Conservation (phyloP, 2,113 vertebrate genomes). For the Spilogale gracilis region DNA sequence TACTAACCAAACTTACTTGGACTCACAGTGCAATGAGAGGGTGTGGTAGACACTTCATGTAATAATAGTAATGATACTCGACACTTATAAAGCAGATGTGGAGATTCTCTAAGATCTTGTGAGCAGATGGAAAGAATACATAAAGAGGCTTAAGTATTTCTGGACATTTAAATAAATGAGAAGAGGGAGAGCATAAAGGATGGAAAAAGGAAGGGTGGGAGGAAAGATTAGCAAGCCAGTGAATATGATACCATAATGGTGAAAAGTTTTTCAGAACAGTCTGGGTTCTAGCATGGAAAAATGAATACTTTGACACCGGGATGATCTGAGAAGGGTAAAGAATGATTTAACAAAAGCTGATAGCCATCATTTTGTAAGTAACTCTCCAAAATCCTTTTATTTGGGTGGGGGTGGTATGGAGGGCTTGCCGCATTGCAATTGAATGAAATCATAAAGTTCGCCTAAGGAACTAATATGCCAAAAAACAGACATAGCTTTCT, state of each 20-base stretch:
- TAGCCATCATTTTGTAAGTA: neutral
- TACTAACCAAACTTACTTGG: constrained; percentile 11
- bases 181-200: neutral
- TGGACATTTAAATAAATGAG: neutral
- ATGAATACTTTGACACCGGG: neutral
- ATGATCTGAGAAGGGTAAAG: neutral
- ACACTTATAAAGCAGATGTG: constrained; percentile 65
- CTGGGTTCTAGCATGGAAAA: neutral
- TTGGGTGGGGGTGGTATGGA: neutral
- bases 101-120: constrained; percentile 50
- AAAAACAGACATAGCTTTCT: neutral
- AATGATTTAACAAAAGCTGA: neutral
- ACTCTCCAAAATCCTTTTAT: neutral
- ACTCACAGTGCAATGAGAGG: constrained; percentile 17
- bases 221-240: neutral
- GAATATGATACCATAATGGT: rapidly evolving
- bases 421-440: neutral
- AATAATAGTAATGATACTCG: constrained; percentile 74
- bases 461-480: neutral
- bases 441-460: neutral
- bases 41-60: constrained; percentile 68
- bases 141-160: neutral
- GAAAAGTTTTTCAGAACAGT: neutral
- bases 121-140: neutral
- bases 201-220: neutral